These are phyloP conservation scores for Apodemia duryi DNA, from an alignment of 2,888 invertebrate species.

Conservation along the genomic window DNA sequence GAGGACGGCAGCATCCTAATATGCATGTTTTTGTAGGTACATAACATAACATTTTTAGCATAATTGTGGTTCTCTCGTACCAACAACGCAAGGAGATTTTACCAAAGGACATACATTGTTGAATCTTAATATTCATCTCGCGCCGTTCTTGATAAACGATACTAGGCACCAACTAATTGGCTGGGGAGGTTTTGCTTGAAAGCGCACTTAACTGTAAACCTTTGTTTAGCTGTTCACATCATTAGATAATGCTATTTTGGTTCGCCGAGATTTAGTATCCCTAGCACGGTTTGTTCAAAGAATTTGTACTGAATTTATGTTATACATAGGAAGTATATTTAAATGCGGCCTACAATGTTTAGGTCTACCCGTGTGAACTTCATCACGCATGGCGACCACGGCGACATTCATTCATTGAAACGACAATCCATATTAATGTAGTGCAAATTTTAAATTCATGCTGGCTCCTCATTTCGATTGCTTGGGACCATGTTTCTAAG, in stretches of 20 bases:
- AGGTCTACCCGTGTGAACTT: slow-evolving; percentile 76
- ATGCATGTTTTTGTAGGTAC: too few relatives aligned
- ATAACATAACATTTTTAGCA: too few relatives aligned
- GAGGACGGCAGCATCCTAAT: too few relatives aligned
- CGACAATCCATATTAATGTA: slow-evolving; percentile 78
- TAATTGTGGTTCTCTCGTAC: slow-evolving; percentile 18
- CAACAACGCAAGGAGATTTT: background rate
- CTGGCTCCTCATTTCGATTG: slow-evolving; percentile 69
- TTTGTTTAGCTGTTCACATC: slow-evolving; percentile 45
- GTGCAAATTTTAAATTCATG: slow-evolving; percentile 78
- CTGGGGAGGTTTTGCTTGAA: slow-evolving; percentile 16
- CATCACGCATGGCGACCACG: slow-evolving; percentile 76
- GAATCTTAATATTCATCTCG: slow-evolving; percentile 21
- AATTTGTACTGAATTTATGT: slow-evolving; percentile 71
- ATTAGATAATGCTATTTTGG: slow-evolving; percentile 69
- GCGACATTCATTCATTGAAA: slow-evolving; percentile 76
- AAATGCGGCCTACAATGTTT: slow-evolving; percentile 75
- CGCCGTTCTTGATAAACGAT: slow-evolving; percentile 23
- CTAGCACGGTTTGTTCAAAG: slow-evolving; percentile 70
- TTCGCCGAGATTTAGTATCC: slow-evolving; percentile 63
- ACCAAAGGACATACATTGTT: slow-evolving; percentile 26
- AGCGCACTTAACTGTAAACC: slow-evolving; percentile 48
- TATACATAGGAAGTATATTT: slow-evolving; percentile 77
- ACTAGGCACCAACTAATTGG: slow-evolving; percentile 23
- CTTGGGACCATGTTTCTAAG: slow-evolving; percentile 65